Evolutionary conservation across 2,797 vertebrate species (phyloP), one percentile per base, ranked within the genome.

Genomic region (Harpia harpyja): DNA sequence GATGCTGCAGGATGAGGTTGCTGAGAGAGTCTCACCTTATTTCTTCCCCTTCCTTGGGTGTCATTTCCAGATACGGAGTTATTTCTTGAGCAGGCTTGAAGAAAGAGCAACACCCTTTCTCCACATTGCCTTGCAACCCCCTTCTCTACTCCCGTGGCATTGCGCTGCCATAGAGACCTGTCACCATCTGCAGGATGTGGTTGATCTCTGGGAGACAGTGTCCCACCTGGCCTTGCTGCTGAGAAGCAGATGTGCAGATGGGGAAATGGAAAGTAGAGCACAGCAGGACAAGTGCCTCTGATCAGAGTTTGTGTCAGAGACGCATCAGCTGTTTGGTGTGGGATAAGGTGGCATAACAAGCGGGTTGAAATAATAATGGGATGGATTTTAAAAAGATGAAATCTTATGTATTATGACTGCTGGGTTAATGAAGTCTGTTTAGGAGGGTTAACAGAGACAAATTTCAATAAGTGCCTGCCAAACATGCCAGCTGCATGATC

Each of bases 141-240:
- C 6, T 63, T 43, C 44, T 35, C 35, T 39, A 8, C 9, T 59
- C 24, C 48, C 12, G 9, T 24, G 32, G 8, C 14, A 33, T 14
- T 0, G 0, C 32, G 19, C 14, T 61, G 61, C 33, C 12, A 2
- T 3, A 25, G 37, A 30, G n/a, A 46, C 30, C 12, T 17, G 48
- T 39, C 43, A 49, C 13, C 22, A 7, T 28, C 28, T 46, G 18
- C 39, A 51, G 18, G 10, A 48, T 17, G 11, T 25, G 12, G 10
- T 1, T 23, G 23, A 14, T 83, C 41, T 76, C 37, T 30, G 10
- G 30, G 51, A 51, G 16, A n/a, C 2, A 24, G 17, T 3, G 8
- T 59, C 51, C 32, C 2, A 1, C 17, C 16, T 33, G 39, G 21
- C 30, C 20, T 60, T 1, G 1, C 16, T 37, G 35, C 25, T 32